Evolutionary conservation across 2,888 invertebrate species (phyloP), one percentile per base, ranked within the genome.

Genomic region (Caenorhabditis zanzibari): DNA sequence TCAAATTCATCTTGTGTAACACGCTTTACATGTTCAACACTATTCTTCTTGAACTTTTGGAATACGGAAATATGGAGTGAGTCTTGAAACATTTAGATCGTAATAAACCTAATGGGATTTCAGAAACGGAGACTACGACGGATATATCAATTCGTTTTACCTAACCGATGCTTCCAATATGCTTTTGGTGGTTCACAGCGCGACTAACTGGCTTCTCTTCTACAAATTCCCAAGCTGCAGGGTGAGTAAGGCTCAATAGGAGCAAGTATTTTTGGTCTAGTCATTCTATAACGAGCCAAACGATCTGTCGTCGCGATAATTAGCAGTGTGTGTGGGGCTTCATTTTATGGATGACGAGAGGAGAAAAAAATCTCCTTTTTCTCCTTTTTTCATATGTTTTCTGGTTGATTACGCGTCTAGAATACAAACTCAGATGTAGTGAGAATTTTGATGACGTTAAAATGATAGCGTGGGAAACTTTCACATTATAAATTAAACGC

Each of bases 131-230:
- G 79, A 86, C 56, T 72, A 82, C 32, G 86, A 87, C 38, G 81
- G 84, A 10, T 90, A 86, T 81, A 87, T 88, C 72, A 89, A 87
- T 56, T 88, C 90, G 4, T 89, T 90, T 68, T 91, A 91, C 63
- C 81, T 91, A 28, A 90, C 91, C 26, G 90, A 90, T 69, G 89
- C 90, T 52, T 90, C 90, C 14, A 92, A 91, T 80, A 85, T 90
- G 80, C 84, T 92, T n/a, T 75, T 92, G 16, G 90, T 90, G 19
- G 84, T 91, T 9, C 90, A 91, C 72, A 87, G 86, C 41, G 89
- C 92, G n/a, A 92, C 91, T 14, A 92, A 92, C 73, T 92, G 92
- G 92, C 86, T 92, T 22, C 84, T 92, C n/a, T 92, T 92, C 86
- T 92, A 89, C 77, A 88, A 90, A 63, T 88, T 89, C 82, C 90